A percentile compares a stretch with the other conserved stretches of the same genome.
Conservation (phyloP, 2,113 vertebrate genomes). For the Ramphastos sulfuratus region DNA sequence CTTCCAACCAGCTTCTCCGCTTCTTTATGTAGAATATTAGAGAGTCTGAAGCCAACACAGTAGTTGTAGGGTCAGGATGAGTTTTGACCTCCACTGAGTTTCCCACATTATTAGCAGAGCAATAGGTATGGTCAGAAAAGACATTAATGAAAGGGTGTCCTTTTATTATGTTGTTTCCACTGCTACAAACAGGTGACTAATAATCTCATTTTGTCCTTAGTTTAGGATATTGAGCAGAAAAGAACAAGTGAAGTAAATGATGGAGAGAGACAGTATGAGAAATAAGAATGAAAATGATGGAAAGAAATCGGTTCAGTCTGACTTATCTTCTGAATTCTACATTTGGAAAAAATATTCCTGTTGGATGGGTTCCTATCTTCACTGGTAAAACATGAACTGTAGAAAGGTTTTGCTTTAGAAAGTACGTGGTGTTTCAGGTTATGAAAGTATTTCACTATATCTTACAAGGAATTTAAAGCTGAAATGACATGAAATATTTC, state of each 20-base stretch:
- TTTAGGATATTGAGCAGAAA: background rate
- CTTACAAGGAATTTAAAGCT: background rate
- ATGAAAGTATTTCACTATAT: background rate
- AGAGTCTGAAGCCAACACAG: background rate
- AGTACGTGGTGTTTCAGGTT: background rate
- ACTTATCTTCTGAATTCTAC: background rate
- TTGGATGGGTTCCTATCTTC: background rate
- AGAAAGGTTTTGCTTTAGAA: background rate
- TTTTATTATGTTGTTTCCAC: slow-evolving; percentile 18
- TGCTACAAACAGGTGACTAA: background rate
- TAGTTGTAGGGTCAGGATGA: slow-evolving; percentile 15
- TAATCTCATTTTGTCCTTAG: slow-evolving; percentile 3
- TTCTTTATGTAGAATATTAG: background rate
- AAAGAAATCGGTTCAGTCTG: background rate
- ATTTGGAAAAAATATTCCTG: background rate
- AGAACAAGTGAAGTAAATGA: background rate
- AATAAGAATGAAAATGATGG: background rate
- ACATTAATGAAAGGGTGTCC: background rate
- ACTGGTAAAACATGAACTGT: background rate
- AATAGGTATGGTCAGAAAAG: background rate
- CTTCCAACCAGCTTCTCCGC: background rate
- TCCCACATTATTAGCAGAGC: slow-evolving; percentile 18
- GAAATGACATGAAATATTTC: background rate
- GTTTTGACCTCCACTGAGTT: slow-evolving; percentile 25
- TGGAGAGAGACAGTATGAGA: background rate